phyloP scores from a whole-genome alignment of 2,888 invertebrate species.

The Endomychus coccineus region DNA sequence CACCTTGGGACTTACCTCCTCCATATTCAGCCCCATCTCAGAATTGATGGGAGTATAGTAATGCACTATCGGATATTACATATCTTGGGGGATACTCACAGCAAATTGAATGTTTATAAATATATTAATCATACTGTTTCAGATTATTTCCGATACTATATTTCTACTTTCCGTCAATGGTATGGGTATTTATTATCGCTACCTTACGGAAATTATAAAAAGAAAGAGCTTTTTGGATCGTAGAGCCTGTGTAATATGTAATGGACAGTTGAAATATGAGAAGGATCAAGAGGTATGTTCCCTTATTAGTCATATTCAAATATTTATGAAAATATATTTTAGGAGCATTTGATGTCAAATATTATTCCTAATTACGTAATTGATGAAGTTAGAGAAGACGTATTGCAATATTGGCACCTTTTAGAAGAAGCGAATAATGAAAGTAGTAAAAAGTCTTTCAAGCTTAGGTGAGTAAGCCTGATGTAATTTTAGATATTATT shows the following conservation, averaged over 20 bases:
- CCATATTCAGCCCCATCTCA: no score
- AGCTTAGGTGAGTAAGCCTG: no score
- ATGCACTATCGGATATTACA: no score
- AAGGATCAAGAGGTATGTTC: constrained; percentile 75
- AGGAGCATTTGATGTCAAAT: constrained; percentile 79
- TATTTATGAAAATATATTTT: not conserved
- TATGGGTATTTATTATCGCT: constrained; percentile 80
- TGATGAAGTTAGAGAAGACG: constrained; percentile 49
- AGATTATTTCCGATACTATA: constrained; percentile 55
- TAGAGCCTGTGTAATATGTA: constrained; percentile 78
- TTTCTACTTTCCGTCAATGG: constrained; percentile 69
- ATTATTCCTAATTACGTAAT: constrained; percentile 83
- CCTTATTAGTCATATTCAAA: no score
- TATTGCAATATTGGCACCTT: constrained; percentile 31
- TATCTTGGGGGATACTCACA: not conserved
- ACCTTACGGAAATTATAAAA: constrained; percentile 82
- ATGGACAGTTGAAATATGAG: constrained; percentile 71
- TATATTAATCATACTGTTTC: constrained; percentile 25
- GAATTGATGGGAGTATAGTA: no score
- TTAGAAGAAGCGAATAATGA: constrained; percentile 38
- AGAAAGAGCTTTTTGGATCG: constrained; percentile 81
- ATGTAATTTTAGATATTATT: no score
- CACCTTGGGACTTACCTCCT: no score
- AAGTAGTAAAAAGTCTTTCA: no score
- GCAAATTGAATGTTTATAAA: constrained; percentile 22